phyloP scores from a whole-genome alignment of 2,113 vertebrate genomes.

The Cyanoderma ruficeps region DNA sequence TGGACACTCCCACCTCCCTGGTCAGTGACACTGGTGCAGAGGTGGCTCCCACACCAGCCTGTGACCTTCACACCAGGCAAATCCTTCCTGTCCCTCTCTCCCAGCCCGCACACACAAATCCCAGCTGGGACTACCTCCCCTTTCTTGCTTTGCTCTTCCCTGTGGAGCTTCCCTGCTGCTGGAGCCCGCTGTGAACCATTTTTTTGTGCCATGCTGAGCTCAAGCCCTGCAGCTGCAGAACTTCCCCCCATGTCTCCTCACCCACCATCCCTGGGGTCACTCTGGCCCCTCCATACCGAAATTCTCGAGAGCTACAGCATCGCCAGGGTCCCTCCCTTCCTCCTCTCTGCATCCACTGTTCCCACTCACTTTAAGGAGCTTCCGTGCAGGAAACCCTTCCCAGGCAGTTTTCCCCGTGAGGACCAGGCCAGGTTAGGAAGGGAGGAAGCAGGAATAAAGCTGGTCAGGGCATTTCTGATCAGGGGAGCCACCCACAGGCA shows the following conservation, averaged over 20 bases:
- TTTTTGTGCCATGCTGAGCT: background rate
- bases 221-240: background rate
- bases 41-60: background rate
- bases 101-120: accelerated
- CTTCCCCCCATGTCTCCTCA: background rate
- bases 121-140: background rate
- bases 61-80: background rate
- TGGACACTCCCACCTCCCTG: accelerated
- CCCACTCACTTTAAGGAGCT: background rate
- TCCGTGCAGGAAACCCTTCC: background rate
- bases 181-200: background rate
- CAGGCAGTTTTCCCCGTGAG: background rate
- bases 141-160: background rate
- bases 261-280: background rate
- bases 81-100: background rate
- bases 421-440: background rate
- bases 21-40: background rate
- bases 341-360: accelerated
- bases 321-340: background rate
- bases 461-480: background rate
- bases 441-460: background rate
- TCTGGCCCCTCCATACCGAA: background rate
- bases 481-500: background rate
- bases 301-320: background rate
- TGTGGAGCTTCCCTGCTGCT: background rate